Evolutionary conservation across 2,113 vertebrate genomes (phyloP).

Genomic region (Addax nasomaculatus): DNA sequence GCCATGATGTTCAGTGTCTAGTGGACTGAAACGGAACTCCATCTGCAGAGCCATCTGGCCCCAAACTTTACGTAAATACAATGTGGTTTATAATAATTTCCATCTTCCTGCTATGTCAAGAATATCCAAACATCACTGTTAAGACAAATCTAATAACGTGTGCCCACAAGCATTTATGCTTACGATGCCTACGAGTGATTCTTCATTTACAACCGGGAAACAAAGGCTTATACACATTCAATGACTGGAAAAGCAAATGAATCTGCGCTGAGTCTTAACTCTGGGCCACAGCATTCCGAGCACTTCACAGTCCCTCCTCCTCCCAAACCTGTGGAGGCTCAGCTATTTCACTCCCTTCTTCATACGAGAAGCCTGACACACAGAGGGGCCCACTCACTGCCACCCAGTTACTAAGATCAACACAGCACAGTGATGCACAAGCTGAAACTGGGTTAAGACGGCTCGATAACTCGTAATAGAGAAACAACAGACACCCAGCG

Average conservation of each 20-base stretch:
- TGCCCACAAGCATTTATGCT: too few relatives aligned
- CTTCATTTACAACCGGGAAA: neutral
- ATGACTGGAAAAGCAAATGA: neutral
- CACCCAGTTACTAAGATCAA: too few relatives aligned
- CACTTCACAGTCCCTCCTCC: neutral
- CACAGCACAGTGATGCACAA: rapidly evolving
- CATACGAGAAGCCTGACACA: too few relatives aligned
- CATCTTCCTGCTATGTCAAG: neutral
- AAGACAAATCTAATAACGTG: neutral
- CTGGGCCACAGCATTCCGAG: neutral
- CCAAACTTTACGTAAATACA: neutral
- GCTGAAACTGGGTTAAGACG: rapidly evolving
- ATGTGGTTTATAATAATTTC: neutral
- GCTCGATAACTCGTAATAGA: rapidly evolving
- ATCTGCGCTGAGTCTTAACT: neutral
- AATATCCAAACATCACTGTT: neutral
- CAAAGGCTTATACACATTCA: neutral
- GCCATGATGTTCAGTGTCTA: rapidly evolving
- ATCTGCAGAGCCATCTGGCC: too few relatives aligned
- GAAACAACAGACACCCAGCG: rapidly evolving
- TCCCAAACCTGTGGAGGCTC: neutral
- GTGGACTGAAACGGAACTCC: too few relatives aligned
- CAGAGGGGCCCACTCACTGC: rapidly evolving
- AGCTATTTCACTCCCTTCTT: neutral
- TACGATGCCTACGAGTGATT: neutral